Conservation (phyloP, 2,888 invertebrate species). For the Stomorhina lunata region DNA sequence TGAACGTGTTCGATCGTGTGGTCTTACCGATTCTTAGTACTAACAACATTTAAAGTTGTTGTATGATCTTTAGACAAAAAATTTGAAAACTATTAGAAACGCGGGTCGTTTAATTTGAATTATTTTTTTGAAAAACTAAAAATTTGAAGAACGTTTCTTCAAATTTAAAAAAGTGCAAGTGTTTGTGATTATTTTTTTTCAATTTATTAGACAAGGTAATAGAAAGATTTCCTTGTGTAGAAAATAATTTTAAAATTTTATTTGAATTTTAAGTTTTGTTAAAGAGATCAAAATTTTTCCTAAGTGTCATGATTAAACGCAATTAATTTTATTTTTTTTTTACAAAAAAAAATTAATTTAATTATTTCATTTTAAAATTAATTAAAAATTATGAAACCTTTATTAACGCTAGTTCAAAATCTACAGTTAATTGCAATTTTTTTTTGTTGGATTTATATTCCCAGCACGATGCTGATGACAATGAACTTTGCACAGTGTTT, state of each 20-base stretch:
- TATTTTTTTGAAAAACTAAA: neutral
- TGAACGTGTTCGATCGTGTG: constrained; percentile 48
- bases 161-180: neutral
- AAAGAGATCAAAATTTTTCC: too few species aligned
- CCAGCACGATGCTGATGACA: neutral
- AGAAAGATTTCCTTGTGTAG: too few species aligned
- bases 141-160: constrained; percentile 31
- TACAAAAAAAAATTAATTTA: neutral
- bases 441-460: too few species aligned
- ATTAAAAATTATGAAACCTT: neutral
- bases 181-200: neutral
- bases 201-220: constrained; percentile 27
- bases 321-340: too few species aligned
- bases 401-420: neutral
- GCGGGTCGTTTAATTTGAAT: neutral
- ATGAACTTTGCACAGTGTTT: constrained; percentile 21
- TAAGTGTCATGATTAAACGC: too few species aligned
- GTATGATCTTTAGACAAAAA: too few species aligned
- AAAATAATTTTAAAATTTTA: too few species aligned
- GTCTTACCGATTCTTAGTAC: neutral
- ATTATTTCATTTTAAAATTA: neutral
- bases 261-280: too few species aligned
- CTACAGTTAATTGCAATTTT: neutral
- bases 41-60: too few species aligned
- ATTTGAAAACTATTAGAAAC: too few species aligned